Evolutionary conservation across 2,888 invertebrate species (phyloP).

Genomic region (Stenoptilia bipunctidactyla): DNA sequence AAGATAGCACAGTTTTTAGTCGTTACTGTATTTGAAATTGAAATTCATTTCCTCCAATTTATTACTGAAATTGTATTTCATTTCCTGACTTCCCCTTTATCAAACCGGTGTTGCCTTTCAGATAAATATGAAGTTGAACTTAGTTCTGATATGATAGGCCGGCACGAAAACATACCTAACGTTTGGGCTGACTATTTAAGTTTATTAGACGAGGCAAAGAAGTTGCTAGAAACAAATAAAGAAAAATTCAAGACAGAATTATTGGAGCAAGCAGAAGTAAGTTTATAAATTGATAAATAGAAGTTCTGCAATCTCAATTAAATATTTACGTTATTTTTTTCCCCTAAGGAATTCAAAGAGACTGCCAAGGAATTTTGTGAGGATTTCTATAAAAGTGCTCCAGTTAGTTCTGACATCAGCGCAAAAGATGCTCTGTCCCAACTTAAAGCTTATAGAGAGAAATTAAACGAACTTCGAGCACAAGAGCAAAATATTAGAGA

Average conservation of each 20-base stretch:
- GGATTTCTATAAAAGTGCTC: constrained; percentile 77
- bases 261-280: constrained; percentile 76
- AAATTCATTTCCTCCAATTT: too few relatives aligned
- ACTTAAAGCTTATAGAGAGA: constrained; percentile 63
- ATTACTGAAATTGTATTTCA: too few relatives aligned
- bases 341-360: constrained; percentile 72
- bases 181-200: constrained; percentile 81
- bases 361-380: constrained; percentile 76
- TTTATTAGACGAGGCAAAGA: constrained; percentile 78
- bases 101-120: too few relatives aligned
- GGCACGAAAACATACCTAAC: constrained; percentile 70
- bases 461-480: constrained; percentile 69
- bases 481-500: constrained; percentile 76
- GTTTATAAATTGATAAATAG: constrained; percentile 1
- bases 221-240: constrained; percentile 79
- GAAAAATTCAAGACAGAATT: constrained; percentile 80
- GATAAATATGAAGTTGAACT: constrained; percentile 78
- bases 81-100: too few relatives aligned
- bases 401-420: constrained; percentile 71
- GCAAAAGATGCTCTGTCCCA: constrained; percentile 71
- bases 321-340: constrained; percentile 4
- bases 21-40: too few relatives aligned
- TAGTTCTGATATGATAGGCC: constrained; percentile 68
- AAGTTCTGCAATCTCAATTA: background rate
- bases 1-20: constrained; percentile 17